Evolutionary conservation across 2,113 vertebrate genomes (phyloP).

Genomic region (Anoplopoma fimbria): DNA sequence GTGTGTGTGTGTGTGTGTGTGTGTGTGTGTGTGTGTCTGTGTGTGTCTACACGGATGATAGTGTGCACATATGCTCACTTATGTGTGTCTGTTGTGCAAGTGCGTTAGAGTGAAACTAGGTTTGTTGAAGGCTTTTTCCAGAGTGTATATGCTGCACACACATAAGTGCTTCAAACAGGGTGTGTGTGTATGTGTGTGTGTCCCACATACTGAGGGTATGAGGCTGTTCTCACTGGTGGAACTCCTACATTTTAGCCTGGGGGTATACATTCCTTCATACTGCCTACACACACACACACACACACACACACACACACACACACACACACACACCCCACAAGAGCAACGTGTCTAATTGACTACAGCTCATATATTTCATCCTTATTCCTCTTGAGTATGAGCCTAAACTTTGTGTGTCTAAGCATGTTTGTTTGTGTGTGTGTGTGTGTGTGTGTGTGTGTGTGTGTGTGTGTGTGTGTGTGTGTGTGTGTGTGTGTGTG

Average conservation of each 20-base stretch:
- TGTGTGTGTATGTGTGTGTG: constrained; percentile 50
- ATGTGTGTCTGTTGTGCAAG: background rate
- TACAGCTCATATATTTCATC: constrained; percentile 28
- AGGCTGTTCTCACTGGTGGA: constrained; percentile 49
- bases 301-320: constrained; percentile 40
- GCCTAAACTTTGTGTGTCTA: background rate
- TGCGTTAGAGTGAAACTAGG: constrained; percentile 18
- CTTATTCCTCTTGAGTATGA: background rate
- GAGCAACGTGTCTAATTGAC: constrained; percentile 46
- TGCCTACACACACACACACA: constrained; percentile 34
- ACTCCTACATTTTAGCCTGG: constrained; percentile 57
- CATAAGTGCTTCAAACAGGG: constrained; percentile 21
- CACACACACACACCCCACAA: background rate
- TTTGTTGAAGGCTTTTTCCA: constrained; percentile 32
- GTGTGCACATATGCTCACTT: constrained; percentile 6
- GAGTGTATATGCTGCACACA: constrained; percentile 26
- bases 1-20: background rate
- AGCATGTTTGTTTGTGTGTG: constrained; percentile 11
- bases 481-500: constrained; percentile 16
- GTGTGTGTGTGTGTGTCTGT: constrained; percentile 14
- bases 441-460: constrained; percentile 1
- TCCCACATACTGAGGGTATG: constrained; percentile 52
- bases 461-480: constrained; percentile 19
- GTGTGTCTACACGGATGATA: background rate
- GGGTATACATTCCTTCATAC: constrained; percentile 63